phyloP scores from a whole-genome alignment of 2,888 invertebrate species.

The Cosmorhoe ocellata region DNA sequence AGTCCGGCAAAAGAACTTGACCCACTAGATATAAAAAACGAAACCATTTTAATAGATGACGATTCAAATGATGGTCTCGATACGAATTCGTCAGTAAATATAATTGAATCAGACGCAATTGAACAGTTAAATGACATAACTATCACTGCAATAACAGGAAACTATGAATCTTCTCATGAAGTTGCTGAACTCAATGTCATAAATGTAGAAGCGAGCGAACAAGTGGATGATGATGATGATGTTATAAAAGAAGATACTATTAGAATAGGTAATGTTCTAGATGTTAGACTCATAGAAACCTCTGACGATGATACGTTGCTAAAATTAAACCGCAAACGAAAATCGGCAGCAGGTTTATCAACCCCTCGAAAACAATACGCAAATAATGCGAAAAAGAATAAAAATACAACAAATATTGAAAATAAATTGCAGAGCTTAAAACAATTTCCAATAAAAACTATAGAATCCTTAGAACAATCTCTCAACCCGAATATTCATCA shows the following conservation, averaged over 20 bases:
- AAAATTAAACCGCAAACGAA: neutral
- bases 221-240: neutral
- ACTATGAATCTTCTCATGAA: neutral
- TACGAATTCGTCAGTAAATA: neutral
- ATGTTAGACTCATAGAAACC: conserved; percentile 6
- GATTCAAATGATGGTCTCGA: conserved; percentile 4
- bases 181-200: neutral
- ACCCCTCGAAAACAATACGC: neutral
- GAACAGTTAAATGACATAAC: neutral
- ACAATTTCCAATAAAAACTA: neutral
- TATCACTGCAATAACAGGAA: neutral
- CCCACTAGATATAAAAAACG: neutral
- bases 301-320: neutral
- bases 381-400: neutral
- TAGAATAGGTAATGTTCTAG: conserved; percentile 1
- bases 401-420: neutral
- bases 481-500: too few relatives aligned
- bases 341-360: neutral
- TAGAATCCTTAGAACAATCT: too few relatives aligned
- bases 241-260: conserved; percentile 10
- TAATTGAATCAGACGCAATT: neutral
- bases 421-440: neutral
- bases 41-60: conserved; percentile 22
- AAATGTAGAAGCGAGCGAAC: neutral
- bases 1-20: neutral